Percentiles rank a stretch among this genome's conserved stretches.
Evolutionary conservation across 2,888 invertebrate species (phyloP).

Genomic region (Drosophila pseudotalamancana): DNA sequence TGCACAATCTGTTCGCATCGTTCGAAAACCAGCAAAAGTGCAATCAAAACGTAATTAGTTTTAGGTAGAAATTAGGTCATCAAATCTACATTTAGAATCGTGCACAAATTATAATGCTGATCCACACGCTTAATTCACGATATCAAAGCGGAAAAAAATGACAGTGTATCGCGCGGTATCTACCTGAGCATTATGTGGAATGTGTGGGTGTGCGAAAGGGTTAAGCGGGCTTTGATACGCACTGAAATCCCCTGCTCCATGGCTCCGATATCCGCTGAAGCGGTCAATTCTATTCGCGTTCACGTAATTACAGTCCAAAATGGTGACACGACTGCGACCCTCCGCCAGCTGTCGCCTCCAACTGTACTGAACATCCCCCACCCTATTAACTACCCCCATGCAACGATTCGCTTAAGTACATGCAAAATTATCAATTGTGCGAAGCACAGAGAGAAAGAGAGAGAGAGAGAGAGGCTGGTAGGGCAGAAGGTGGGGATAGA

Average conservation of each 20-base stretch:
- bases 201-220: not conserved
- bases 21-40: slow-evolving; percentile 18
- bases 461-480: not conserved
- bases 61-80: slow-evolving; percentile 54
- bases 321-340: slow-evolving; percentile 45
- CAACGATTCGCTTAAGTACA: slow-evolving; percentile 23
- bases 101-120: slow-evolving; percentile 49
- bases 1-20: not conserved
- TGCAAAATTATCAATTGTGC: slow-evolving; percentile 72
- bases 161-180: slow-evolving; percentile 21
- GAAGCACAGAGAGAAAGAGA: not conserved
- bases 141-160: slow-evolving; percentile 52
- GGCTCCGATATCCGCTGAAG: slow-evolving; percentile 57
- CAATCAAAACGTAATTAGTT: slow-evolving; percentile 46
- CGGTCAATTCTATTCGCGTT: slow-evolving; percentile 45
- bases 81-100: slow-evolving; percentile 58
- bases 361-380: not conserved
- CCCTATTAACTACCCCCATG: not conserved
- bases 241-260: slow-evolving; percentile 15
- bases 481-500: not conserved
- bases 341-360: not conserved
- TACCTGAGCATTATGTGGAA: not conserved
- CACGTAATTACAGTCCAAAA: slow-evolving; percentile 69
- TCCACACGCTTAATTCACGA: slow-evolving; percentile 10
- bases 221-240: not conserved